Evolutionary conservation across 2,888 invertebrate species (phyloP), one percentile per base, ranked within the genome.

Genomic region (Druceiella hillmani): DNA sequence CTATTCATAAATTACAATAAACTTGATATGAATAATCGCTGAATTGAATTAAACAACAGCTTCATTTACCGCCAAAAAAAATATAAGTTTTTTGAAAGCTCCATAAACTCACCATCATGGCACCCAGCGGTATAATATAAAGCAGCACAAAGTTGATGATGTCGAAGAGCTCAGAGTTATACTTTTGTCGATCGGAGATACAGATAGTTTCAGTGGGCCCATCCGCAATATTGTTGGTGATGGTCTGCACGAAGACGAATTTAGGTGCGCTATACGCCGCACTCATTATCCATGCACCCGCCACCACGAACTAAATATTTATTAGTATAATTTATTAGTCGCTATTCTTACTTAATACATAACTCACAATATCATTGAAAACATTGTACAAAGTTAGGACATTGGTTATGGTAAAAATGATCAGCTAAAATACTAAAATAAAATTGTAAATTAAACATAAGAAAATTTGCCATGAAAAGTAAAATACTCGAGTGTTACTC

Each of bases 191-290:
- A 53, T 86, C 81, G 4, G 83, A 71, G 33, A 85, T 78, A 59
- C 88, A 88, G 43, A 87, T 81, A 1, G 80, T 79, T 54, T 84
- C 83, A 48, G 67, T 66, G 44, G 65, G 66, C 2, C 76, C 79
- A 31, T 75, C 70, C 13, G 67, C 69, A 7, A 81, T 64, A 28
- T 70, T 62, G 49, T 78, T 79, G 11, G 77, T 77, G 33, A 87
- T 79, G 0, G 86, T 86, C 55, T 85, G 83, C 49, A 87, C 87
- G 73, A 86, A 87, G 48, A 88, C 77, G 56, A 91, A 83, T 55
- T 87, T 84, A 0, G 90, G 91, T 2, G 83, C 81, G 44, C 87
- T 88, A 66, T 89, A 89, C 1, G 82, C 68, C 1, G 87, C 87
- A 46, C 89, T 86, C 11, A 84, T 75, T 35, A 87, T 70, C 91